Base-by-base conservation (phyloP, 2,113 vertebrate genomes). In the Calyptommatus sinebrachiatus region DNA sequence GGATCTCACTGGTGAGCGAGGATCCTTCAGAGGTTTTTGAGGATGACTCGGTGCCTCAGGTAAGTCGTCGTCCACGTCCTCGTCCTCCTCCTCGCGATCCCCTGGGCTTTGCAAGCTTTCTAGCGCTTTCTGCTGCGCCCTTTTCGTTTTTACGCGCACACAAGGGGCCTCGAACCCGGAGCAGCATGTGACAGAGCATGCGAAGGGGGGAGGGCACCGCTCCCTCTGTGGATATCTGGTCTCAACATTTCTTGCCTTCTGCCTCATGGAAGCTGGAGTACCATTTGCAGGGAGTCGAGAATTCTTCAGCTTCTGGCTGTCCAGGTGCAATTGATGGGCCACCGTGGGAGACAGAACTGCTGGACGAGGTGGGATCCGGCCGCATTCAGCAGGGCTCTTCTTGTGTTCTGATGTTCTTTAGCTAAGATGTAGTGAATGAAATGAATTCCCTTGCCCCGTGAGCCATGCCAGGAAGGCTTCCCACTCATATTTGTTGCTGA, bases 1-100 rank as follows among this genome's bases (percentile, higher is more conserved):
- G 31, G 61, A n/a, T 57, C 29, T 35, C n/a, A 31, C 29, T 11
- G 24, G 5, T 12, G 35, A 41, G 35, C 60, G 75, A n/a, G 41
- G 62, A 60, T 20, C 24, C 24, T 41, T 74, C 67, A 48, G 20
- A 26, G 71, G 24, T 22, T 41, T 28, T 20, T 67, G 62, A 78
- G 63, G 70, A 83, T 83, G 76, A 63, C 81, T 29, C 20, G 61
- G 61, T 8, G 61, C 62, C 14, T 60, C 76, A 53, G 81, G 81
- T 83, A 72, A 83, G 62, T n/a, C n/a, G n/a, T n/a, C n/a, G n/a
- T n/a, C n/a, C n/a, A n/a, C n/a, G n/a, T n/a, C n/a, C n/a, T n/a
- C n/a, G n/a, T 26, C 41, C 24, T 28, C 7, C 50, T 21, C 22
- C 8, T 9, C 2, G 12, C 28, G 35, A 41, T 29, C 61, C 28